Base-by-base conservation (phyloP, 2,797 vertebrate species). In the Gallinago nigripennis region DNA sequence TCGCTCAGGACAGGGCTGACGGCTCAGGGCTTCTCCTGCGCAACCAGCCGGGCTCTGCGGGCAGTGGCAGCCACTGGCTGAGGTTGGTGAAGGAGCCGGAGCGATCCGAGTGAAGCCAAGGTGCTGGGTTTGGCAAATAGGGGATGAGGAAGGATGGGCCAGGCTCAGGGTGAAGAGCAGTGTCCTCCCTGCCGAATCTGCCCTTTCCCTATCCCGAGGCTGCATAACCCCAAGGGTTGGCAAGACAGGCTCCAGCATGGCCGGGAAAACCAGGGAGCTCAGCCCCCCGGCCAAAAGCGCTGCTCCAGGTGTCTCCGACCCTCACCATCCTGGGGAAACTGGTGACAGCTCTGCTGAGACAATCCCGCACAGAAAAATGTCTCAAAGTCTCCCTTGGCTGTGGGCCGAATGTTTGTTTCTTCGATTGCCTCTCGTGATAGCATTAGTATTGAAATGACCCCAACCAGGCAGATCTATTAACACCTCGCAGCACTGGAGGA, bases 391-490 rank as follows among this genome's bases (percentile, higher is more conserved):
- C 48, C 2, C 75, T 73, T 86, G 81, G 88, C 88, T 86, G 25
- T 33, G 66, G 57, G 81, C 88, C 69, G 12, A 65, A 61, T 23
- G 88, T 80, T 86, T 86, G 81, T 70, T 95, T 92, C 94, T 95
- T 92, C 20, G 12, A 86, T 85, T 88, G 86, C 83, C 66, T 95
- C 2, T 3, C 0, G 0, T 86, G 73, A 86, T 90, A 75, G 72
- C 86, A 30, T 92, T 90, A 90, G 92, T 88, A 76, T 95, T 82
- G 93, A 94, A 93, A 77, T 90, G 83, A 90, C 93, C 92, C 56
- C 2, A 45, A 37, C 12, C 60, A 95, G 86, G 48, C 71, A 84
- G 77, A 72, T 60, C 64, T 86, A 56, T 11, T 85, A 93, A 79
- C 93, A 93, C 92, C 92, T 95, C 5, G 0, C 20, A 20, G 81